phyloP scores from a whole-genome alignment of 1,140 invertebrate species.

The Heterodera schachtii region DNA sequence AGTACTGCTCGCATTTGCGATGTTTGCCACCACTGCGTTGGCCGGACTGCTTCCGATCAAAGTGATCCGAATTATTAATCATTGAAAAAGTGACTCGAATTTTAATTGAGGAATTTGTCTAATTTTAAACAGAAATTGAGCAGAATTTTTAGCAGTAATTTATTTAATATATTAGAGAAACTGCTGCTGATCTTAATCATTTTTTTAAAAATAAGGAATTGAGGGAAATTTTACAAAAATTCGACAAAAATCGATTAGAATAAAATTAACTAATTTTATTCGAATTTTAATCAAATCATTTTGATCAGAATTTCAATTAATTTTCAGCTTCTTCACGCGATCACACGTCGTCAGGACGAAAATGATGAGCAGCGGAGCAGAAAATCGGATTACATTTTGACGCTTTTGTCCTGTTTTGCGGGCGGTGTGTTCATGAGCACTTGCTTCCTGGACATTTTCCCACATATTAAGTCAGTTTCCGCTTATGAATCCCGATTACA shows the following conservation, averaged over 20 bases:
- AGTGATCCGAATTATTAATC: constrained; percentile 17
- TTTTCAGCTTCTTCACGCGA: constrained; percentile 6
- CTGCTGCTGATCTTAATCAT: too few relatives aligned
- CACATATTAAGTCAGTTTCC: constrained; percentile 75
- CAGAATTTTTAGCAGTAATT: too few relatives aligned
- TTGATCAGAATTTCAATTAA: not conserved
- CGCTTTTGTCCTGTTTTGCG: constrained; percentile 78
- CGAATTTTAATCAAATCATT: not conserved
- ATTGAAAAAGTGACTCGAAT: too few relatives aligned
- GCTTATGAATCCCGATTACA: not conserved
- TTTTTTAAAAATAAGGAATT: too few relatives aligned
- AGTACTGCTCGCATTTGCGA: constrained; percentile 49
- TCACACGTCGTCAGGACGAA: not conserved
- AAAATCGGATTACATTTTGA: constrained; percentile 57
- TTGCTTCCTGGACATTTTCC: constrained; percentile 80
- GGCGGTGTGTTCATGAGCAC: constrained; percentile 83
- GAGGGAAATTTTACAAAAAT: too few relatives aligned
- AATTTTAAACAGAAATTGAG: too few relatives aligned
- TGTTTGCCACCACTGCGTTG: constrained; percentile 56
- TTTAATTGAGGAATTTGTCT: too few relatives aligned
- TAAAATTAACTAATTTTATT: not conserved
- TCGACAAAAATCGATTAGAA: not conserved
- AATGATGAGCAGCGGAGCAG: constrained; percentile 25
- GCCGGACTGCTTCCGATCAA: constrained; percentile 61
- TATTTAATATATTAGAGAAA: too few relatives aligned